Evolutionary conservation across 2,888 invertebrate genomes (phyloP).

Genomic region (Melanophora roralis): DNA sequence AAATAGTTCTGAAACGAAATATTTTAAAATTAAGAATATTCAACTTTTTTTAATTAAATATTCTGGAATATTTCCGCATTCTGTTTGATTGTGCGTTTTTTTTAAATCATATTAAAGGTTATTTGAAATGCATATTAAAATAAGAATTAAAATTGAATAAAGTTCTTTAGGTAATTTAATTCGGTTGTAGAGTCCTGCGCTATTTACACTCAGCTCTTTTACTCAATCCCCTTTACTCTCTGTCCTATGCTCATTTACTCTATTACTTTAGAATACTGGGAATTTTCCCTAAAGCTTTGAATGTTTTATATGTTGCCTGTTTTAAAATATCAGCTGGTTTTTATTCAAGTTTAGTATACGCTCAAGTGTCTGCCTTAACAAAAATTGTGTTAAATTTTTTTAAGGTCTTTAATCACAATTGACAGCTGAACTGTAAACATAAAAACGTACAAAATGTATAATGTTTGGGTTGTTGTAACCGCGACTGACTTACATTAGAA

Average conservation of each 20-base stretch:
- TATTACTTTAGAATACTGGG: conserved; percentile 42
- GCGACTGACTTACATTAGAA: conserved; percentile 52
- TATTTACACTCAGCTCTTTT: neutral
- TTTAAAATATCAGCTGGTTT: conserved; percentile 49
- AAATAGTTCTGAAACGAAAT: too few relatives aligned
- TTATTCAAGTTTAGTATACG: neutral
- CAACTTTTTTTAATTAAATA: too few relatives aligned
- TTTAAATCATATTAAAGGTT: conserved; percentile 11
- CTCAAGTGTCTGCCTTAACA: conserved; percentile 37
- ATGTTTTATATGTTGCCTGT: neutral
- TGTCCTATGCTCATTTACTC: neutral
- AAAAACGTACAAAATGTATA: neutral
- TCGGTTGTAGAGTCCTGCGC: conserved; percentile 52
- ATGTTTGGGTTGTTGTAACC: neutral
- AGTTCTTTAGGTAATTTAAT: neutral
- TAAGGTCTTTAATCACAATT: conserved; percentile 52
- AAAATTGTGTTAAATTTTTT: conserved; percentile 46
- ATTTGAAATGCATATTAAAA: conserved; percentile 43
- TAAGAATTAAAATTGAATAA: too few relatives aligned
- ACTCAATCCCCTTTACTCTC: neutral
- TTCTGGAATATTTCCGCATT: neutral
- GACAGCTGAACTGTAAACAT: conserved; percentile 48
- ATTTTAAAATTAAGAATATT: too few relatives aligned
- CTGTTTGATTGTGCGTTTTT: neutral
- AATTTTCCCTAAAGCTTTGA: conserved; percentile 6